Evolutionary conservation across 2,113 vertebrate species (phyloP).

Genomic region (Callipepla squamata): DNA sequence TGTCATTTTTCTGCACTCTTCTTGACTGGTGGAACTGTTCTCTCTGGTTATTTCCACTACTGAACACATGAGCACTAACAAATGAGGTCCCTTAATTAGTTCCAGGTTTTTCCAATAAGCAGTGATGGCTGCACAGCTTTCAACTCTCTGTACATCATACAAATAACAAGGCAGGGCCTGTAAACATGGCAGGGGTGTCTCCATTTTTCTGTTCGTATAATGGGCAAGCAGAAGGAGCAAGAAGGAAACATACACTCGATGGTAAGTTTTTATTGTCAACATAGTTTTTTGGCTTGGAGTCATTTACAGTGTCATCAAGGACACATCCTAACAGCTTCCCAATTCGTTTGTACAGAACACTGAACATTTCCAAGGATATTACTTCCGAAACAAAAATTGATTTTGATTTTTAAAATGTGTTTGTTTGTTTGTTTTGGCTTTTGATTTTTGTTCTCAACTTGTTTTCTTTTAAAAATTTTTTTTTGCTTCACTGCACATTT

Average conservation of each 20-base stretch:
- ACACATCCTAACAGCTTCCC: not conserved
- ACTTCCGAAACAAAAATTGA: not conserved
- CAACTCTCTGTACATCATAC: constrained; percentile 11
- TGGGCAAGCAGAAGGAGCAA: not conserved
- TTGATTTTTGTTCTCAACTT: constrained; percentile 10
- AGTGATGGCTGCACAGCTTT: constrained; percentile 1
- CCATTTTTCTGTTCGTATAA: not conserved
- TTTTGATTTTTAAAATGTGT: not conserved
- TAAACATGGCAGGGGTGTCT: constrained; percentile 31
- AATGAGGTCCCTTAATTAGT: constrained; percentile 32
- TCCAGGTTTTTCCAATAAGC: constrained; percentile 46
- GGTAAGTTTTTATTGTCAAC: not conserved
- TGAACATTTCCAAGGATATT: constrained; percentile 11
- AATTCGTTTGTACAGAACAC: constrained; percentile 8
- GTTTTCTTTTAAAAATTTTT: not conserved
- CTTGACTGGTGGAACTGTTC: not conserved
- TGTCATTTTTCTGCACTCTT: not conserved
- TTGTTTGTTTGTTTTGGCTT: not conserved
- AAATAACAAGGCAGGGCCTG: constrained; percentile 30
- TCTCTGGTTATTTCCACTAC: not conserved
- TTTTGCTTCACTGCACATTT: constrained; percentile 33
- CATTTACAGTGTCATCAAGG: not conserved
- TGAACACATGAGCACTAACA: not conserved
- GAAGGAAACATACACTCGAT: not conserved
- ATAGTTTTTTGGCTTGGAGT: not conserved